Base-by-base conservation (phyloP, 2,113 vertebrate species). In the Danionella cerebrum region DNA sequence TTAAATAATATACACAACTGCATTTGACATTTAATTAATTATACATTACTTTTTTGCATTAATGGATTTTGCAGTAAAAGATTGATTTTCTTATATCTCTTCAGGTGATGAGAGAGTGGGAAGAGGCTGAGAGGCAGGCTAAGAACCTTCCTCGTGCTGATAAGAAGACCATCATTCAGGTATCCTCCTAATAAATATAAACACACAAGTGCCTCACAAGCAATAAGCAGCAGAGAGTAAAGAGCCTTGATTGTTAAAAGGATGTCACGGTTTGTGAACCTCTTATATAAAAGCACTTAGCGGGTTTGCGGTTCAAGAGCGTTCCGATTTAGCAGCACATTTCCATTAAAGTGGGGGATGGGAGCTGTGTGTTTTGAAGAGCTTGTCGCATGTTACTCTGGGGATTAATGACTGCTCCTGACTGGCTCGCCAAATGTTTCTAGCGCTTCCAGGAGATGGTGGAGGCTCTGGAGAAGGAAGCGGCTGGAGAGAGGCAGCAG, bases 31-130 rank as follows among this genome's bases (percentile, higher is more conserved):
- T n/a, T n/a, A n/a, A n/a, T n/a, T n/a, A n/a, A n/a, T n/a, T n/a
- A n/a, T n/a, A n/a, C n/a, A 6, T 12, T 14, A 41, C 12, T 13
- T 16, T 9, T 51, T 51, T 14, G 16, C 3, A 27, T 33, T 33
- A 5, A 9, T 33, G 5, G 29, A n/a, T 16, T 51, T 51, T 14
- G n/a, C 2, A 27, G 25, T 29, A 27, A 2, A 14, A 24, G 25
- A 52, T 29, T 31, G 8, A 52, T 14, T n/a, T 50, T 36, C 53
- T 38, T 55, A 22, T 38, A 31, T 57, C 18, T 67, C 7, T 7
- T 71, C 60, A 99, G 96, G 93, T 98, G 65, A 98, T 96, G 86
- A 95, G 93, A 65, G 96, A 99, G 67, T 99, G 96, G 96, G 96
- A 98, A 76, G 96, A 98, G 74, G 96, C 95, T 3, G 96, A 98